Evolutionary conservation across 2,113 vertebrate species (phyloP), one percentile per base, ranked within the genome.

Genomic region (Ramphastos sulfuratus): DNA sequence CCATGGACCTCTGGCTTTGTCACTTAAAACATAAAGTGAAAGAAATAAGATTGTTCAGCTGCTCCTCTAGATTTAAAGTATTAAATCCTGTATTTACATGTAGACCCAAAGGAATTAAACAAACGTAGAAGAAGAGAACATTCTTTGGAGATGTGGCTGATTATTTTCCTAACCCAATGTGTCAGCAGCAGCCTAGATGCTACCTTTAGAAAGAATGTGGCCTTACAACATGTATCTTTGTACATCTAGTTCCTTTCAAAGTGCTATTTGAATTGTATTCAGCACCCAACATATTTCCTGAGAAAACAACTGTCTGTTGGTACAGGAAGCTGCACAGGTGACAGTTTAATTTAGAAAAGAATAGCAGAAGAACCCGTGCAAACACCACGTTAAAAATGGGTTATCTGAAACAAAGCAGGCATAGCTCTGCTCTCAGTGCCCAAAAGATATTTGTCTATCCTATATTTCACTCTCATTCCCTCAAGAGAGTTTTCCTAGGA

Each of bases 131-230:
- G 60, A 77, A 89, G 55, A 13, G 50, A 92, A 79, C 17, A 19
- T 82, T 92, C 39, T n/a, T 79, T 79, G 59, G 82, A 87, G 67
- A 87, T 80, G 56, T 21, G 37, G 79, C 60, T 85, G 93, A 61
- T 92, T 89, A 85, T 94, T 87, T 92, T 94, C 78, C 75, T 87
- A 91, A 82, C 30, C 12, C 3, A 0, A 63, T 52, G 59, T 59
- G 89, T 89, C 92, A 89, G 0, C 78, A 59, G 33, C n/a, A 89
- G 28, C 35, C 71, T 87, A 66, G 75, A 95, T 94, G 63, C 33
- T 79, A 70, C 87, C 71, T 30, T 76, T 80, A 87, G 64, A 92
- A 95, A 82, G 89, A 94, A 95, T 82, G 95, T 76, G 59, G 75
- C 87, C 71, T 94, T 87, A 63, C 87, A 79, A 75, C 82, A 76